A percentile compares a stretch with the other conserved stretches of the same genome.
phyloP scores from a whole-genome alignment of 1,140 invertebrate genomes.

The Varroa destructor region DNA sequence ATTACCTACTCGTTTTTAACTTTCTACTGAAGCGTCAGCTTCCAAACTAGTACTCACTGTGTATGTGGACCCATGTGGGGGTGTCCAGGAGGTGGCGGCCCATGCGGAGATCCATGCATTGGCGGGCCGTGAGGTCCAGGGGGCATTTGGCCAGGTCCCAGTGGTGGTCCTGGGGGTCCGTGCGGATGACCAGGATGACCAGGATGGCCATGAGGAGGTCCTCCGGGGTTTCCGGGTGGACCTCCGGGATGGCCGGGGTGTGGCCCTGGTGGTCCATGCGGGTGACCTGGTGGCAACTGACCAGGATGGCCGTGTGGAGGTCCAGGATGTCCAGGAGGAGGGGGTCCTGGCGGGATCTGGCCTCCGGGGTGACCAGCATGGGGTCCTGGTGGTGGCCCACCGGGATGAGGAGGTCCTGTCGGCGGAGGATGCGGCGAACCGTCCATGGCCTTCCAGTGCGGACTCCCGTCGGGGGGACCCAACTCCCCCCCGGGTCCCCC shows the following conservation, averaged over 20 bases:
- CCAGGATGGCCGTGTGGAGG: too few relatives aligned
- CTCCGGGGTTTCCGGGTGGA: too few relatives aligned
- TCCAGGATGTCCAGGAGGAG: too few relatives aligned
- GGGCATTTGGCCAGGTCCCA: conserved; percentile 25
- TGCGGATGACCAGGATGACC: conserved; percentile 20
- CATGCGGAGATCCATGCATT: conserved; percentile 21
- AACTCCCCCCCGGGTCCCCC: conserved; percentile 15
- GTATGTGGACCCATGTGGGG: conserved; percentile 15
- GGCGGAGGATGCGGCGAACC: conserved; percentile 24
- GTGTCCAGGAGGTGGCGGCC: conserved; percentile 16
- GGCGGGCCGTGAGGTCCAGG: conserved; percentile 16
- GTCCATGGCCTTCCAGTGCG: conserved; percentile 26
- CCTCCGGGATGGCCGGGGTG: too few relatives aligned
- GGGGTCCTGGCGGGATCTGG: too few relatives aligned
- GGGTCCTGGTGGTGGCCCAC: neutral
- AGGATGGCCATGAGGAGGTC: neutral
- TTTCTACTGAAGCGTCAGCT: too few relatives aligned
- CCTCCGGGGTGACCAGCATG: too few relatives aligned
- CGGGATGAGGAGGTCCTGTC: neutral
- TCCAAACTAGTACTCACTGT: conserved; percentile 2
- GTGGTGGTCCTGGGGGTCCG: neutral
- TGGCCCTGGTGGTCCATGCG: too few relatives aligned
- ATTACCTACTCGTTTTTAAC: too few relatives aligned
- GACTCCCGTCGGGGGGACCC: conserved; percentile 23
- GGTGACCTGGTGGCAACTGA: too few relatives aligned